These are phyloP conservation scores for Xylota segnis DNA, from an alignment of 2,888 invertebrate species.

Conservation along the genomic window DNA sequence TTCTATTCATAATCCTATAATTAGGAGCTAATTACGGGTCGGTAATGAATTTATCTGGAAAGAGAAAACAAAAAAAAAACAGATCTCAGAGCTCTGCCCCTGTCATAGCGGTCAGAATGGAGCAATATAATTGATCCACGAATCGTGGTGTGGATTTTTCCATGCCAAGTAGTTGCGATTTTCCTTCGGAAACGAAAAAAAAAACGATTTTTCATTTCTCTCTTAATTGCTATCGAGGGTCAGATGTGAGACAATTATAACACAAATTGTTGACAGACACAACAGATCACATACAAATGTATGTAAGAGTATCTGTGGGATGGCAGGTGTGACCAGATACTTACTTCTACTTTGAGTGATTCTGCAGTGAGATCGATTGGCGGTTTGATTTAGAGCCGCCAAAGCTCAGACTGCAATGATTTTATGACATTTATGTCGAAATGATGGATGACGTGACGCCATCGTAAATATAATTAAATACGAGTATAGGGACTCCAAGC, in stretches of 20 bases:
- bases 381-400: conserved; percentile 47
- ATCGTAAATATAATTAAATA: conserved; percentile 64
- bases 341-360: background rate
- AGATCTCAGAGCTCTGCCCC: conserved; percentile 3
- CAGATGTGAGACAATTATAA: conserved; percentile 31
- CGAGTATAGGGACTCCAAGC: background rate
- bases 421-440: conserved; percentile 72
- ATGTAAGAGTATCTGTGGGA: background rate
- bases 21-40: conserved; percentile 54
- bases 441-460: conserved; percentile 74
- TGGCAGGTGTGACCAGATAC: conserved; percentile 8
- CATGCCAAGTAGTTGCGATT: conserved; percentile 22
- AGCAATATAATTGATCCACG: conserved; percentile 10
- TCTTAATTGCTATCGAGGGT: conserved; percentile 38
- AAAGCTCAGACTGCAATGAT: conserved; percentile 20
- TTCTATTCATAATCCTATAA: conserved; percentile 47
- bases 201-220: background rate
- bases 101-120: background rate
- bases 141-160: conserved; percentile 24
- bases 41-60: conserved; percentile 35
- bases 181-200: background rate
- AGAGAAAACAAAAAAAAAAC: conserved; percentile 23
- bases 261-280: conserved; percentile 30
- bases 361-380: conserved; percentile 19
- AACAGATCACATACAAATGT: background rate